A percentile compares a stretch with the other conserved stretches of the same genome.
phyloP scores from a whole-genome alignment of 2,113 vertebrate genomes.

The Cheirogaleus medius region DNA sequence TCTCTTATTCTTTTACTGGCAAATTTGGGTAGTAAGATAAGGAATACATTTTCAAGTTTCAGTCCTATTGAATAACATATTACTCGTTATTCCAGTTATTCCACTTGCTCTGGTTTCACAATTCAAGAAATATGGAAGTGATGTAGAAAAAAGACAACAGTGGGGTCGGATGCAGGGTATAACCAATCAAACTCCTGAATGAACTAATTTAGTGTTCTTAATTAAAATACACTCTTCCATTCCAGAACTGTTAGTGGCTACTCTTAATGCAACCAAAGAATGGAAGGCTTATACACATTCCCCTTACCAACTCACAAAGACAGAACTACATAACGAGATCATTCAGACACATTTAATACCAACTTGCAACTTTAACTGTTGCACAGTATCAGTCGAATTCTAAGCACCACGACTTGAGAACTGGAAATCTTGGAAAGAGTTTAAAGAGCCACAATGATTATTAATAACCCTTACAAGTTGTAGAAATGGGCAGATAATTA shows the following conservation, averaged over 20 bases:
- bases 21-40: conserved; percentile 52
- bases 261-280: conserved; percentile 15
- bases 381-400: conserved; percentile 45
- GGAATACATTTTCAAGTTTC: conserved; percentile 50
- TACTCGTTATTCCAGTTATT: conserved; percentile 70
- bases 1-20: conserved; percentile 15
- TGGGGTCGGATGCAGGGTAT: not conserved
- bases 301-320: not conserved
- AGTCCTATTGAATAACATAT: not conserved
- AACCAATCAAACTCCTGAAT: conserved; percentile 40
- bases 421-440: conserved; percentile 62
- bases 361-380: conserved; percentile 46
- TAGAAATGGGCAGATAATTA: conserved; percentile 72
- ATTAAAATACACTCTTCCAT: conserved; percentile 20
- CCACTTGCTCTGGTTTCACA: conserved; percentile 64
- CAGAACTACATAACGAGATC: not conserved
- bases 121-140: conserved; percentile 54
- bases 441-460: conserved; percentile 68
- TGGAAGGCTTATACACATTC: not conserved
- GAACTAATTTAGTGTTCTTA: not conserved
- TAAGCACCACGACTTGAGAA: conserved; percentile 49
- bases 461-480: conserved; percentile 64
- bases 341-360: conserved; percentile 42
- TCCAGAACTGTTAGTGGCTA: conserved; percentile 25
- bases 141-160: conserved; percentile 54